Percentiles rank a stretch among this genome's conserved stretches.
Conservation (phyloP, 1,140 invertebrate species). For the Drosophila leontia region DNA sequence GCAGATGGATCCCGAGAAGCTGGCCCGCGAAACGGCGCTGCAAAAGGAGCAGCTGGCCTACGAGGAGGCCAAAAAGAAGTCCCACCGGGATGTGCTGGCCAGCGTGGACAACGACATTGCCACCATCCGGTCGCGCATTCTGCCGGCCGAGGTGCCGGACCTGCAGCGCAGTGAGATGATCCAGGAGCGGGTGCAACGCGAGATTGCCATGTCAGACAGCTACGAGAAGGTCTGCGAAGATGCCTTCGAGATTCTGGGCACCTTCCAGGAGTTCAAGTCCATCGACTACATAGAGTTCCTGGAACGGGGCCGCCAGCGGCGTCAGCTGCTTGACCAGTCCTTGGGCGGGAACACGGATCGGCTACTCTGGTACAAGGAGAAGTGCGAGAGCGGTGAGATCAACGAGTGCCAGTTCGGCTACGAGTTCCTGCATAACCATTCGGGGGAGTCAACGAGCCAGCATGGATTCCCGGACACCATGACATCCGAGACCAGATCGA, state of each 20-base stretch:
- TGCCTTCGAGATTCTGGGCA: conserved; percentile 47
- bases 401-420: conserved; percentile 71
- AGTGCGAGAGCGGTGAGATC: conserved; percentile 37
- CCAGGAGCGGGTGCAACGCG: conserved; percentile 51
- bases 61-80: conserved; percentile 75
- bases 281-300: conserved; percentile 76
- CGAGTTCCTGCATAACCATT: conserved; percentile 45
- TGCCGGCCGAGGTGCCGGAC: conserved; percentile 70
- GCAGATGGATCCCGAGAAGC: conserved; percentile 77
- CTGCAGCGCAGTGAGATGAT: conserved; percentile 75
- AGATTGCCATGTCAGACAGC: conserved; percentile 46
- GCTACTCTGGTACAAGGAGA: conserved; percentile 69
- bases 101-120: conserved; percentile 70
- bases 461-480: background rate
- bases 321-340: conserved; percentile 71
- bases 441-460: background rate
- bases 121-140: conserved; percentile 64
- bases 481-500: background rate
- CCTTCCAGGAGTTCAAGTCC: conserved; percentile 57
- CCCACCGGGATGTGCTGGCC: conserved; percentile 54
- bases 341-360: conserved; percentile 80
- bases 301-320: conserved; percentile 66
- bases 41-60: conserved; percentile 75
- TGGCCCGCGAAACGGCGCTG: conserved; percentile 74
- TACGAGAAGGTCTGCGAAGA: conserved; percentile 53